Base-by-base conservation (phyloP, 2,113 vertebrate genomes). In the Willisornis vidua region DNA sequence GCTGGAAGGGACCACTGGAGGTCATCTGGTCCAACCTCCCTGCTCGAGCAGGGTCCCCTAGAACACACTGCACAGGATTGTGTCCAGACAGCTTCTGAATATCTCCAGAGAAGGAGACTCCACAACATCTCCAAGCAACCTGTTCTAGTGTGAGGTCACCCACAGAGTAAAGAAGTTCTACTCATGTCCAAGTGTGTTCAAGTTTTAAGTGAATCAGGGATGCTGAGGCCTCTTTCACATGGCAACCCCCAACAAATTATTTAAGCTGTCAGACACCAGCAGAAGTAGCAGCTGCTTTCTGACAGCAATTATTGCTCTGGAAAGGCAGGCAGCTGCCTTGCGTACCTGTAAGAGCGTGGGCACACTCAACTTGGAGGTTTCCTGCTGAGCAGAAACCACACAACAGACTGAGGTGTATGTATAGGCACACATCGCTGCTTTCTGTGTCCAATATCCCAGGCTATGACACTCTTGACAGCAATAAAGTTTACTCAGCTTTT, bases 401-500 rank as follows among this genome's bases (percentile, higher is more conserved):
- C 51, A 65, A 63, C 76, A 89, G 83, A 59, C 57, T 39, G 57
- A 81, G 63, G 45, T 13, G 13, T 14, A 74, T 1, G 3, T 39
- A 71, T 16, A 84, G 54, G 35, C 48, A 28, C 22, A 81, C 3
- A 0, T 7, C 0, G 0, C 68, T 86, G 68, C 83, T 86, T 63
- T 68, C 68, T 17, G 39, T 35, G 79, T 59, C 65, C 46, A 73
- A 2, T 48, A 94, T 75, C 57, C 66, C 63, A 73, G 52, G 68
- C 67, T 86, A n/a, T 3, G 59, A 71, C 54, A 77, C 72, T 93
- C 83, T 29, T 77, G 78, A 87, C 63, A 71, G 66, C 80, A 92
- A 75, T 87, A 57, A 87, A 88, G 65, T 85, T 96, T 68, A 88
- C 31, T 96, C 87, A 78, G 90, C 46, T 70, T 70, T 95, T 88